Evolutionary conservation across 2,888 invertebrate genomes (phyloP).

Genomic region (Hydroisotoma schaefferi): DNA sequence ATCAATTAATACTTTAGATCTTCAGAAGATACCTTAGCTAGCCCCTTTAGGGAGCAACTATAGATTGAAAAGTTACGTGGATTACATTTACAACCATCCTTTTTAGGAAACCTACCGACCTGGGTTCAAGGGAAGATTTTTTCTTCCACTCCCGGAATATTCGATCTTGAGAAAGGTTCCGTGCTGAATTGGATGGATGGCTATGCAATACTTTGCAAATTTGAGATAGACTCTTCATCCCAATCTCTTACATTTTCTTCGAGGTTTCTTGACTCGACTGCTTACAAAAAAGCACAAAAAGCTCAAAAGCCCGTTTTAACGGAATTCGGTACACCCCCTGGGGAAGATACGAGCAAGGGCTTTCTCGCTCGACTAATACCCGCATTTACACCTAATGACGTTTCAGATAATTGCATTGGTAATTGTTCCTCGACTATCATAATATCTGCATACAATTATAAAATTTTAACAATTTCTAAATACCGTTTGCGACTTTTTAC

Average conservation of each 20-base stretch:
- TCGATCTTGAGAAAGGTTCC: conserved; percentile 52
- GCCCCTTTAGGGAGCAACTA: no score
- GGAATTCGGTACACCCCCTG: conserved; percentile 55
- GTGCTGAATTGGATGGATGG: conserved; percentile 56
- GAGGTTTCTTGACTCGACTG: conserved; percentile 53
- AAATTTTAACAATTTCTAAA: no score
- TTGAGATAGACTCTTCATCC: conserved; percentile 52
- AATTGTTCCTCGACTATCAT: no score
- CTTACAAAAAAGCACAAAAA: conserved; percentile 53
- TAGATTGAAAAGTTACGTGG: no score
- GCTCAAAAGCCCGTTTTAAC: conserved; percentile 53
- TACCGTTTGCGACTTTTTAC: no score
- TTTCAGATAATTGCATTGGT: conserved; percentile 56
- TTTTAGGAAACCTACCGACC: conserved; percentile 52
- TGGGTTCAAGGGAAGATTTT: conserved; percentile 54
- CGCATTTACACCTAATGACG: conserved; percentile 47
- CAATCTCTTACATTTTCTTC: conserved; percentile 51
- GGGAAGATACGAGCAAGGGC: conserved; percentile 53
- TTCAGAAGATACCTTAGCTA: no score
- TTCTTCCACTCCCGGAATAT: conserved; percentile 56
- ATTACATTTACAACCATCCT: no score
- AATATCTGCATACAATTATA: no score
- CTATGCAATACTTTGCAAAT: conserved; percentile 54
- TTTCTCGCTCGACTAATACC: conserved; percentile 28
- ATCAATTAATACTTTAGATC: no score